Conservation (phyloP, 2,113 vertebrate genomes). For the Sula dactylatra region DNA sequence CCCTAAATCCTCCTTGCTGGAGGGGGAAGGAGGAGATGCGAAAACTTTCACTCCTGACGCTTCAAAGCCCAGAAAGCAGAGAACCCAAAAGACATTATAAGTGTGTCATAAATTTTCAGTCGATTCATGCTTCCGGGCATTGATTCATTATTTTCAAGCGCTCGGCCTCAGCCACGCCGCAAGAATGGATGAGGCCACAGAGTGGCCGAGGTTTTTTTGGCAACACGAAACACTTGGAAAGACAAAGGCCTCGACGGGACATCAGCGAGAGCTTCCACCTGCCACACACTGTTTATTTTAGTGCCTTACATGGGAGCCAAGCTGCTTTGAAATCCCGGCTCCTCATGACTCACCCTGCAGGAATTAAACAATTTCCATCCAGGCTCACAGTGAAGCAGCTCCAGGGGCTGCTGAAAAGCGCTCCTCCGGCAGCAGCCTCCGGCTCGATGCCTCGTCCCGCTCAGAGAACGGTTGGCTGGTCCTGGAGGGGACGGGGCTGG, state of each 20-base stretch:
- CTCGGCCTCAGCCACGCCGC: not conserved
- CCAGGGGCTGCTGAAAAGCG: not conserved
- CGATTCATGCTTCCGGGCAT: constrained; percentile 50
- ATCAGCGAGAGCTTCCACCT: constrained; percentile 66
- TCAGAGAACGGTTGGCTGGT: rapidly evolving
- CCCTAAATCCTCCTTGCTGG: not conserved
- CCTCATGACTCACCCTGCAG: constrained; percentile 33
- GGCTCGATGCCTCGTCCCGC: not conserved
- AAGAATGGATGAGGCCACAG: constrained; percentile 29
- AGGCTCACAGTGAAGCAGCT: not conserved
- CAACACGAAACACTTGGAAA: not conserved
- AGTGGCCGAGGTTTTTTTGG: constrained; percentile 2
- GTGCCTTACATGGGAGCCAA: constrained; percentile 65
- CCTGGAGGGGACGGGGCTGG: not conserved
- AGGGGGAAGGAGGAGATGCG: not conserved
- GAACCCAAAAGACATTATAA: not conserved
- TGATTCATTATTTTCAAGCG: constrained; percentile 38
- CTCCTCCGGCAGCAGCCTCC: not conserved
- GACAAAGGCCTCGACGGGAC: not conserved
- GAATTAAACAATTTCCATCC: constrained; percentile 66
- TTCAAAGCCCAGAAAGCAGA: not conserved
- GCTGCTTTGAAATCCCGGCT: constrained; percentile 53
- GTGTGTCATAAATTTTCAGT: constrained; percentile 22
- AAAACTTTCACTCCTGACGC: not conserved
- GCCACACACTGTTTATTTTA: constrained; percentile 58